These are phyloP conservation scores for Cotesia congregata DNA, from an alignment of 2,888 invertebrate species.

Conservation along the genomic window DNA sequence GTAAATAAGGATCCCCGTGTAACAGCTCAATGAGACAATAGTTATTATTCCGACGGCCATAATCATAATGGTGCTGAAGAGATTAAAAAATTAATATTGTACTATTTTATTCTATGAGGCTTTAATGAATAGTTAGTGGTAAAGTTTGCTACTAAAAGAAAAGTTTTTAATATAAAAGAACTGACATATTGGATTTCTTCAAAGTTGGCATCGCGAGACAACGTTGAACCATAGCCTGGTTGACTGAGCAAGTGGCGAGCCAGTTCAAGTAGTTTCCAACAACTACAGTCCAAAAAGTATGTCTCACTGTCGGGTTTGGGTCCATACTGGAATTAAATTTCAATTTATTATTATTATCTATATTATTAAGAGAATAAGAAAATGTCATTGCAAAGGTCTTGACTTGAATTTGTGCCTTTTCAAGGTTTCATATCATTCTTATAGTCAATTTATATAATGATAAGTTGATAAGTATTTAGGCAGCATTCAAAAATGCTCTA, in stretches of 20 bases:
- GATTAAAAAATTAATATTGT: constrained; percentile 25
- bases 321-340: constrained; percentile 74
- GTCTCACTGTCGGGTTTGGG: constrained; percentile 81
- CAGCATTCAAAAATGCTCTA: too few species aligned
- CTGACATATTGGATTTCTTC: constrained; percentile 80
- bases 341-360: too few species aligned
- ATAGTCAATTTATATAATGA: too few species aligned
- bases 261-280: constrained; percentile 86
- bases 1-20: constrained; percentile 88
- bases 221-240: constrained; percentile 90
- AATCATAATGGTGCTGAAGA: constrained; percentile 80
- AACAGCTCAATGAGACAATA: constrained; percentile 84
- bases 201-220: constrained; percentile 84
- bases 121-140: not conserved
- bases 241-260: constrained; percentile 86
- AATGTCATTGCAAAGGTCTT: too few species aligned
- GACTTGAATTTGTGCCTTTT: too few species aligned
- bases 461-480: too few species aligned
- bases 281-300: constrained; percentile 85
- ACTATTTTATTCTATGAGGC: not conserved
- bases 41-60: constrained; percentile 83
- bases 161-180: not conserved
- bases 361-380: too few species aligned
- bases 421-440: too few species aligned
- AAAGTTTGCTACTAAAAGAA: not conserved